Percentiles rank a stretch among this genome's conserved stretches.
These are phyloP conservation scores for Pseudomyrmex pallidus DNA, from an alignment of 1,140 invertebrate species.

Conservation along the genomic window DNA sequence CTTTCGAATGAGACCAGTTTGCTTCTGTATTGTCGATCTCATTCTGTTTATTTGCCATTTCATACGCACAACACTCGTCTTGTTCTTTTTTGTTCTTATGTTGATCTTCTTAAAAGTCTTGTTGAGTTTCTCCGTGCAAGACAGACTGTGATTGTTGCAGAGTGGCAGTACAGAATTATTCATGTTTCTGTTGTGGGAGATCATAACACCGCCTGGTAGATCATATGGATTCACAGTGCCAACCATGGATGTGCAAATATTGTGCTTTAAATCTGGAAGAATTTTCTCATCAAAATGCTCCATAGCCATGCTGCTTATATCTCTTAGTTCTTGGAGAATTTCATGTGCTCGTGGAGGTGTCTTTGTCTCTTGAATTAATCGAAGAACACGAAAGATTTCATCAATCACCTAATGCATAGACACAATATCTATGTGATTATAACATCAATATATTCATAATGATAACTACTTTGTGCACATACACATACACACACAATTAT, in stretches of 20 bases:
- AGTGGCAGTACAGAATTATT: slow-evolving; percentile 70
- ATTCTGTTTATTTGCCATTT: slow-evolving; percentile 77
- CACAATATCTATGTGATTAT: slow-evolving; percentile 40
- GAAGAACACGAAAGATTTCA: slow-evolving; percentile 92
- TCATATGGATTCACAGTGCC: slow-evolving; percentile 80
- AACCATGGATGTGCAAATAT: slow-evolving; percentile 79
- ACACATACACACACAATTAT: too few species aligned
- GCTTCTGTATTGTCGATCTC: slow-evolving; percentile 80
- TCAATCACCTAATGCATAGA: slow-evolving; percentile 91
- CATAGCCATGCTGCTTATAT: slow-evolving; percentile 98
- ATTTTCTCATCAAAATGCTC: slow-evolving; percentile 98
- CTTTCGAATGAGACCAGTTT: slow-evolving; percentile 80
- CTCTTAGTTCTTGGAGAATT: slow-evolving; percentile 94
- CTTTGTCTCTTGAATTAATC: slow-evolving; percentile 88
- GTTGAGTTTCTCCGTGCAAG: slow-evolving; percentile 78
- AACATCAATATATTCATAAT: slow-evolving; percentile 8
- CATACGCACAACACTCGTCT: slow-evolving; percentile 74
- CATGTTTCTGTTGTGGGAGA: slow-evolving; percentile 71
- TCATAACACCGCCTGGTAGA: slow-evolving; percentile 80
- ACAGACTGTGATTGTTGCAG: slow-evolving; percentile 65
- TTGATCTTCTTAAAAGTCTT: slow-evolving; percentile 82
- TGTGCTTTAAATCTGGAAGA: slow-evolving; percentile 86
- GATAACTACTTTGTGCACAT: too few species aligned
- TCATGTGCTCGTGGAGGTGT: slow-evolving; percentile 92
- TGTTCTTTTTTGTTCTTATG: slow-evolving; percentile 80